Conservation (phyloP, 2,797 vertebrate species). For the Catharus ustulatus region DNA sequence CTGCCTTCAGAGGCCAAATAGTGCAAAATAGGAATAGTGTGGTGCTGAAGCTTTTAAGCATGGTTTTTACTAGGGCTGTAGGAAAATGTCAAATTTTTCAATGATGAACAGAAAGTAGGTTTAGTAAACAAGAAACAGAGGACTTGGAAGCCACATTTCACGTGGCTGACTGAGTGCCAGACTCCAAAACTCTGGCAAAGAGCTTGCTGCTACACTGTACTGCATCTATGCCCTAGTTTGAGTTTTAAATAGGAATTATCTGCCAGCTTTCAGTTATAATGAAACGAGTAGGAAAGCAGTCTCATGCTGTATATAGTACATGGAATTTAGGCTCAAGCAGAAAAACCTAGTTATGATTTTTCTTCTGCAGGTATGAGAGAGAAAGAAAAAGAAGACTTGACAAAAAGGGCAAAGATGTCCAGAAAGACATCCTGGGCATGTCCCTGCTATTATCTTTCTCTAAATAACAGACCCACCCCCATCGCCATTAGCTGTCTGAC, state of each 20-base stretch:
- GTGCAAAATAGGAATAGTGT: background rate
- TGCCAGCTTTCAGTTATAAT: background rate
- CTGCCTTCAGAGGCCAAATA: background rate
- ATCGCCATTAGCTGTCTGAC: background rate
- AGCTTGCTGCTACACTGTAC: background rate
- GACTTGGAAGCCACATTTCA: background rate
- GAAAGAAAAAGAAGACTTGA: background rate
- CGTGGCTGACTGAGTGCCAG: background rate
- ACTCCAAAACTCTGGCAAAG: background rate
- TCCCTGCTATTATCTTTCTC: background rate
- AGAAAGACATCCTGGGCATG: background rate
- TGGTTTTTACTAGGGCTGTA: background rate
- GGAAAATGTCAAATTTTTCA: background rate
- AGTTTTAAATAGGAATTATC: conserved; percentile 1
- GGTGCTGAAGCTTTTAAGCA: background rate
- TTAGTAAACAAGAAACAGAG: background rate
- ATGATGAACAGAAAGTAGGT: background rate
- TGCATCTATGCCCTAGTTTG: background rate
- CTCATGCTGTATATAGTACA: background rate
- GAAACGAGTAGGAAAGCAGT: background rate
- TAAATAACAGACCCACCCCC: background rate
- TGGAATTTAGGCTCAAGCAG: background rate
- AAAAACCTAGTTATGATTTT: background rate
- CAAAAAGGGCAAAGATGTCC: background rate
- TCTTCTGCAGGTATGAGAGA: background rate